Evolutionary conservation across 2,888 invertebrate species (phyloP), one percentile per base, ranked within the genome.

Genomic region (Cryptophagus acutangulus): DNA sequence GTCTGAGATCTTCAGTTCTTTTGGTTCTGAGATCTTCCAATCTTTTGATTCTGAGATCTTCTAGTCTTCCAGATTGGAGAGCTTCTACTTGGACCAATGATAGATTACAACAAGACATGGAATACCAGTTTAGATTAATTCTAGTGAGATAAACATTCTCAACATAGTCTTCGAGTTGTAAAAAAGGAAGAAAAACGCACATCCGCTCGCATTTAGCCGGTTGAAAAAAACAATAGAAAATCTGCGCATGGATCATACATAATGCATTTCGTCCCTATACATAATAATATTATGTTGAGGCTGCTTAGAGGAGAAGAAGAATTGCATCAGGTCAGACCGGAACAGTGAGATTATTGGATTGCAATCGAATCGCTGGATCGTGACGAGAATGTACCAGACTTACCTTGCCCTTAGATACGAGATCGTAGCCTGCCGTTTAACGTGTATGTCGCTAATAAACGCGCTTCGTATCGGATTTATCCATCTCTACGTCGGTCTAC

Each of bases 281-380:
- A n/a, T n/a, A n/a, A n/a, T n/a, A n/a, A n/a, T n/a, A n/a, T n/a
- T 61, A 61, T 52, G 55, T 58, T 55, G 31, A 16, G 5, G 55
- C 57, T 59, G 51, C 61, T 62, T 61, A 59, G 54, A 62, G 58
- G n/a, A 59, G 61, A 62, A 65, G 58, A 60, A 62, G 63, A 65
- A 62, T 61, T 55, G 62, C 61, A 59, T 59, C 58, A 58, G 59
- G 58, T 59, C 58, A 58, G 60, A 63, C 66, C 67, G 67, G 69
- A 70, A 70, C 70, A 69, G 66, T 66, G 63, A 62, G 66, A 67
- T 69, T 70, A 70, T 69, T 70, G 66, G 67, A 70, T 70, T 69
- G 68, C 62, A 65, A 63, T 67, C 65, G 65, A 65, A 70, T 55
- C 51, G 55, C 31, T 45, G 37, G 51, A 41, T 63, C 65, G 65